Percentiles rank a stretch among this genome's conserved stretches.
These are phyloP conservation scores for Ephialtes manifestator DNA, from an alignment of 2,888 invertebrate genomes.

Conservation along the genomic window DNA sequence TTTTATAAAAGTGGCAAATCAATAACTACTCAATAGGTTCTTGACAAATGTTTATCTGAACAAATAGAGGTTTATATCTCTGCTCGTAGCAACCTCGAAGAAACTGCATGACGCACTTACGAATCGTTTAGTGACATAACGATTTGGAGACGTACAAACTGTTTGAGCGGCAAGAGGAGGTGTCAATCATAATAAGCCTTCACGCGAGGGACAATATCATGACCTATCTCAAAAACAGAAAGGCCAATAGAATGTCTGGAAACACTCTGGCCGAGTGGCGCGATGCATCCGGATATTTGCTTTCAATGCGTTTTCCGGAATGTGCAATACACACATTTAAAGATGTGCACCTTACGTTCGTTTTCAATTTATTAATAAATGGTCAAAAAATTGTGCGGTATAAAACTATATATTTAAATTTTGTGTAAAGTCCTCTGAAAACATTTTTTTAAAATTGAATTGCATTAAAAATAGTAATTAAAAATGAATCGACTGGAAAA, in stretches of 20 bases:
- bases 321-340: not conserved
- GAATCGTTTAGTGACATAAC: slow-evolving; percentile 27
- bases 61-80: not conserved
- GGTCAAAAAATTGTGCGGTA: no score
- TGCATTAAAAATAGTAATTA: no score
- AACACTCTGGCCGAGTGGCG: not conserved
- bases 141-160: not conserved
- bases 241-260: slow-evolving; percentile 20
- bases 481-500: no score
- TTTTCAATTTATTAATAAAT: no score
- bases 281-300: not conserved
- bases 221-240: slow-evolving; percentile 52
- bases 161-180: slow-evolving; percentile 25
- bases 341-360: not conserved
- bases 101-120: slow-evolving; percentile 23
- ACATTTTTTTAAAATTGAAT: no score
- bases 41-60: no score
- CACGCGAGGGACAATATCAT: slow-evolving; percentile 28
- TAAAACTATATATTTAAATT: no score
- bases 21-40: no score
- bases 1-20: no score
- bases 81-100: not conserved
- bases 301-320: not conserved
- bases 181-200: slow-evolving; percentile 30
- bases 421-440: no score